Conservation (phyloP, 2,113 vertebrate species). For the Daphoenositta chrysoptera region DNA sequence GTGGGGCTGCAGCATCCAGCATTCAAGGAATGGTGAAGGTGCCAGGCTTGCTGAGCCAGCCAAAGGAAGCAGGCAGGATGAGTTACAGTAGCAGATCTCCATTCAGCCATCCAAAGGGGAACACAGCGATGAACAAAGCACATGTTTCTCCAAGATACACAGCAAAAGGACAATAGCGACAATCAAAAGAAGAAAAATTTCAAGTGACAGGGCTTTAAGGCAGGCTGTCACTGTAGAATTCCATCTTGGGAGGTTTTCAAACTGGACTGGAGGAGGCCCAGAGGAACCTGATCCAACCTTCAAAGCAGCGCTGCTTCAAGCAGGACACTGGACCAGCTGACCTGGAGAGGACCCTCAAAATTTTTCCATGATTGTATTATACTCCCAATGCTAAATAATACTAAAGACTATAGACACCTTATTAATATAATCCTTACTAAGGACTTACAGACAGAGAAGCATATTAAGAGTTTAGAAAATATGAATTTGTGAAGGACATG, state of each 20-base stretch:
- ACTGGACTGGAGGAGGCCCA: background rate
- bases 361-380: background rate
- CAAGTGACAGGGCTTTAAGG: background rate
- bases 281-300: background rate
- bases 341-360: background rate
- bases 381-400: background rate
- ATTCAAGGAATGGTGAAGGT: background rate
- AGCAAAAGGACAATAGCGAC: background rate
- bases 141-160: background rate
- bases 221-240: background rate
- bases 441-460: background rate
- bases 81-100: rapidly evolving
- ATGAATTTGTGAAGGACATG: background rate
- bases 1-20: background rate
- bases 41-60: background rate
- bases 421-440: background rate
- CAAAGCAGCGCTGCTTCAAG: background rate
- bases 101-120: background rate
- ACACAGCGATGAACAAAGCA: background rate
- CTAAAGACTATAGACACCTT: background rate
- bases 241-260: background rate
- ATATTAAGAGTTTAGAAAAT: background rate
- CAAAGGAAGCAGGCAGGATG: background rate
- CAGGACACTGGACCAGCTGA: too few relatives aligned
- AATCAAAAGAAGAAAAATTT: background rate